phyloP scores from a whole-genome alignment of 2,113 vertebrate genomes.

The Tyrannus savana region DNA sequence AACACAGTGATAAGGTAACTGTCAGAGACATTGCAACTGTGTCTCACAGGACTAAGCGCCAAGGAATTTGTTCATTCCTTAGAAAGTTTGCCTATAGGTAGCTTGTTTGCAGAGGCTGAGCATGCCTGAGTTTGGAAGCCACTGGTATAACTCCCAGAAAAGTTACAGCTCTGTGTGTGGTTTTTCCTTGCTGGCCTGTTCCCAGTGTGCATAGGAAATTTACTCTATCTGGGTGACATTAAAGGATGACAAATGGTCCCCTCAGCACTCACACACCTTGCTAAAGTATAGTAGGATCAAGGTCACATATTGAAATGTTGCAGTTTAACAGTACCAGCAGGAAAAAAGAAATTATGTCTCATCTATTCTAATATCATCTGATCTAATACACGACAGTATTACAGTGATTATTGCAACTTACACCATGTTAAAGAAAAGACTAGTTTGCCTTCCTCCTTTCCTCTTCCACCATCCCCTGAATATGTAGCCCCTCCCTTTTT shows the following conservation, averaged over 20 bases:
- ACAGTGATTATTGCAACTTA: not conserved
- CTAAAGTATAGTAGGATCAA: not conserved
- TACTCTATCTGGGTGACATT: not conserved
- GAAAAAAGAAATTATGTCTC: not conserved
- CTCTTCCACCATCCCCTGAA: not conserved
- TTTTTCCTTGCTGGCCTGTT: not conserved
- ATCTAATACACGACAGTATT: not conserved
- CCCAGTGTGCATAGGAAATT: not conserved
- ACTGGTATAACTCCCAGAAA: not conserved
- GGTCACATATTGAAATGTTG: not conserved
- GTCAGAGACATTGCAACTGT: accelerated
- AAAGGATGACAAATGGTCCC: not conserved
- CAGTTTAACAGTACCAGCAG: not conserved
- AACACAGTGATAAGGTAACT: not conserved
- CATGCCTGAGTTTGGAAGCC: not conserved
- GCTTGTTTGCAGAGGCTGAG: not conserved
- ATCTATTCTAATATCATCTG: not conserved
- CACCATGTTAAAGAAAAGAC: not conserved
- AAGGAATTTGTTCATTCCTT: not conserved
- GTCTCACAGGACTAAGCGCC: not conserved
- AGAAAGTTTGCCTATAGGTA: not conserved
- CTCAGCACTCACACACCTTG: not conserved
- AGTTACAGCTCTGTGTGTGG: not conserved
- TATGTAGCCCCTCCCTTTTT: not conserved
- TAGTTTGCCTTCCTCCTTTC: not conserved